These are phyloP conservation scores for Ophiothrix spiculata DNA, from an alignment of 35 echinoderm and acorn worm genomes.

Conservation along the genomic window DNA sequence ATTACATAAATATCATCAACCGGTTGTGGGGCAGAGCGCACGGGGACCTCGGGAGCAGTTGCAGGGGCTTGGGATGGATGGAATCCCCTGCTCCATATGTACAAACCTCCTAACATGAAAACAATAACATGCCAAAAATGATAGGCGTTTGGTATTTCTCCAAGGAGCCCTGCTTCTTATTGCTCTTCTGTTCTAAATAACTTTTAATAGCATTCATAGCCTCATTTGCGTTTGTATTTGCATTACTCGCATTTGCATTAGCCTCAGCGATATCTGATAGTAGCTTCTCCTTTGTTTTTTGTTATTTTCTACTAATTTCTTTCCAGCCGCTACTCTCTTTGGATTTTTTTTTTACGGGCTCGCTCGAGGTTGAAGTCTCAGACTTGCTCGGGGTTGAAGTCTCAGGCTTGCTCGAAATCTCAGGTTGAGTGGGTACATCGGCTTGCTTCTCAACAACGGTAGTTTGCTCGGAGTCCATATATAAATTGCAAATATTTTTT, in stretches of 20 bases:
- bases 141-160: not conserved
- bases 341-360: constrained; percentile 14
- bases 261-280: not conserved
- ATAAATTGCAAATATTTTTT: constrained; percentile 5
- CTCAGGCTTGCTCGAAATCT: too few relatives aligned
- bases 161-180: not conserved
- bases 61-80: not conserved
- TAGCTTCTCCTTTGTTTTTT: not conserved
- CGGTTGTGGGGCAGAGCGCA: not conserved
- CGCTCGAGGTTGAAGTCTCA: not conserved
- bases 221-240: constrained; percentile 1
- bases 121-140: not conserved
- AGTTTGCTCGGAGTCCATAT: not conserved
- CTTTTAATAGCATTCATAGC: not conserved
- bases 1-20: constrained; percentile 12
- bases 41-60: not conserved
- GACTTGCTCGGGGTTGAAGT: too few relatives aligned
- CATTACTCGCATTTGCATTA: constrained; percentile 1
- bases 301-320: not conserved
- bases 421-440: not conserved
- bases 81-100: not conserved
- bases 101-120: not conserved
- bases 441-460: not conserved
- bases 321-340: not conserved
- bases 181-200: not conserved